Evolutionary conservation across 1,140 invertebrate genomes (phyloP), one percentile per base, ranked within the genome.

Genomic region (Atta cephalotes): DNA sequence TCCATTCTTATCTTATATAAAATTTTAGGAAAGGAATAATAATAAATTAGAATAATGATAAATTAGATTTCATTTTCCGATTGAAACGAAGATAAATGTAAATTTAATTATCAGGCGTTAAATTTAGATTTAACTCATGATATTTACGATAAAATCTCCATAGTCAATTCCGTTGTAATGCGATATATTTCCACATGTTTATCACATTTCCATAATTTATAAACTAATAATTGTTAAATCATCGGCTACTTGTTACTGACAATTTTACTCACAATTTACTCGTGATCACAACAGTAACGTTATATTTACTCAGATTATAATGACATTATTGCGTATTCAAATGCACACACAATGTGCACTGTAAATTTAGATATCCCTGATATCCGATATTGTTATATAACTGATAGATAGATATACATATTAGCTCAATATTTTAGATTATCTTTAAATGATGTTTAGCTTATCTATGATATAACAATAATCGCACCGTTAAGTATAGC

Each of bases 191-290:
- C 16, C 25, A n/a, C 80, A 49, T 68, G 39, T 76, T 74, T 63
- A 84, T 76, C 70, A 63, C 58, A 84, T 84, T 84, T 84, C 80
- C 70, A 76, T 84, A 74, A 84, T 84, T 84, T 76, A 74, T 84
- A 76, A 62, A 76, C 70, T 84, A 58, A 63, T 76, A 84, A 84
- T 74, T 63, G 80, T 39, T 74, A 74, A 82, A 84, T 74, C 70
- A 74, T 28, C 25, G n/a, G 39, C 39, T 84, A 51, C 70, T 74
- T 62, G 80, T 74, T 74, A 63, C 25, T 39, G 80, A 70, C 65
- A 81, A 76, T 84, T 84, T 84, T 84, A 84, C 65, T 68, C 18
- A 84, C 80, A 76, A 84, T 84, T 84, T 51, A 63, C 56, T 62
- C 18, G 14, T 16, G 56, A 45, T 21, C 9, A n/a, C 25, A 51